These are phyloP conservation scores for Hippasteria phrygiana DNA, from an alignment of 53 echinoderm and acorn worm genomes.

Conservation along the genomic window DNA sequence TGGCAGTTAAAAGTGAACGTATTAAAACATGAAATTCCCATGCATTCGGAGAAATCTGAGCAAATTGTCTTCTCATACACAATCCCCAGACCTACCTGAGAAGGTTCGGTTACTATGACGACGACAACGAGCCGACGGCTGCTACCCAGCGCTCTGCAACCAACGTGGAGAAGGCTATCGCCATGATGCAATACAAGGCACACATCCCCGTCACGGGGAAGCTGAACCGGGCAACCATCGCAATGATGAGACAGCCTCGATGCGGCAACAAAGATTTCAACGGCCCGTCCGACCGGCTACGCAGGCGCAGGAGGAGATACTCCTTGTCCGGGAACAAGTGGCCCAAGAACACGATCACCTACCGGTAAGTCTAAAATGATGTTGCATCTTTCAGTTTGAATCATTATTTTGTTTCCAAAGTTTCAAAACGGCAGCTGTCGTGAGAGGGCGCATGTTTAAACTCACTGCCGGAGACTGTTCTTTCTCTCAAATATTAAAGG, in stretches of 20 bases:
- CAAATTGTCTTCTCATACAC: neutral
- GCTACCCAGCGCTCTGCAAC: constrained; percentile 57
- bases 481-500: too few species aligned
- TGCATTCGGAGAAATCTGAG: too few species aligned
- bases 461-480: too few species aligned
- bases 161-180: constrained; percentile 71
- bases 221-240: constrained; percentile 73
- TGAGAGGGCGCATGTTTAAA: too few species aligned
- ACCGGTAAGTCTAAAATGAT: constrained; percentile 72
- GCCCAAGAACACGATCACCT: constrained; percentile 74
- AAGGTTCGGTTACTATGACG: constrained; percentile 74
- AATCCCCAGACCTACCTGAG: constrained; percentile 72
- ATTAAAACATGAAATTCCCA: too few species aligned
- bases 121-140: constrained; percentile 45
- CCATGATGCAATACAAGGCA: constrained; percentile 72
- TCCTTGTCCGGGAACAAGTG: constrained; percentile 78
- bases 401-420: too few species aligned
- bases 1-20: too few species aligned
- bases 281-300: constrained; percentile 53
- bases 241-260: constrained; percentile 78
- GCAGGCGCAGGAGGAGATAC: constrained; percentile 70
- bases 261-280: constrained; percentile 81
- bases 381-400: too few species aligned
- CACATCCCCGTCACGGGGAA: constrained; percentile 76
- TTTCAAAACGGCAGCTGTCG: too few species aligned